Base-by-base conservation (phyloP, 2,113 vertebrate genomes). In the Ptyas mucosa region DNA sequence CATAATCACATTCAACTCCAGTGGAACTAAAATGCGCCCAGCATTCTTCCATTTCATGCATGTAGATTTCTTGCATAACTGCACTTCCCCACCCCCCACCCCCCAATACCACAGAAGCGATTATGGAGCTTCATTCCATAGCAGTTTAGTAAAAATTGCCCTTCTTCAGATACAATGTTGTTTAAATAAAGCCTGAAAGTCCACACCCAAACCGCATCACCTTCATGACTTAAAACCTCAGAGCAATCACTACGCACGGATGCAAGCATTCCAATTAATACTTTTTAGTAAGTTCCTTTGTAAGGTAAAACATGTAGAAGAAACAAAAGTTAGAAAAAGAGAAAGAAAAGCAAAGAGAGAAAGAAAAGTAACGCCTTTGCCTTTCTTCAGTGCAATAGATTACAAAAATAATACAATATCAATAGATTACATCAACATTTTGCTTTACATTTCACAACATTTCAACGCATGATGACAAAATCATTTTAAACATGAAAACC, bases 91-190 rank as follows among this genome's bases (percentile, higher is more conserved):
- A 4, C 21, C 57, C 88, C 85, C 90, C 3, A 93, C n/a, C 90
- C 8, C 21, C 57, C 90, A 94, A 91, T 90, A 93, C 95, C 95
- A 92, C 91, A 96, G 95, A 95, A 88, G 90, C 85, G 94, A 93
- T 95, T 96, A 92, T 85, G 89, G 93, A 86, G 54, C 90, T 93
- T 95, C 93, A 96, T 95, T 93, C 92, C 91, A 87, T 49, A 91
- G 94, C 61, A 92, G 92, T 94, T 86, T 95, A 94, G 93, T 95
- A 94, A 93, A 88, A 91, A 21, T 90, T 94, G 92, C 1, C 2
- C 69, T 94, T 93, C 94, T 95, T 95, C 90, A 34, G 90, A 29
- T 96, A 91, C 85, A 96, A 58, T 61, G 94, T 85, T 96, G 89
- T 90, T 90, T 87, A n/a, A 92, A 69, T 64, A 94, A 91, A 55